Evolutionary conservation across 2,113 vertebrate genomes (phyloP), one percentile per base, ranked within the genome.

Genomic region (Lipophrys pholis): DNA sequence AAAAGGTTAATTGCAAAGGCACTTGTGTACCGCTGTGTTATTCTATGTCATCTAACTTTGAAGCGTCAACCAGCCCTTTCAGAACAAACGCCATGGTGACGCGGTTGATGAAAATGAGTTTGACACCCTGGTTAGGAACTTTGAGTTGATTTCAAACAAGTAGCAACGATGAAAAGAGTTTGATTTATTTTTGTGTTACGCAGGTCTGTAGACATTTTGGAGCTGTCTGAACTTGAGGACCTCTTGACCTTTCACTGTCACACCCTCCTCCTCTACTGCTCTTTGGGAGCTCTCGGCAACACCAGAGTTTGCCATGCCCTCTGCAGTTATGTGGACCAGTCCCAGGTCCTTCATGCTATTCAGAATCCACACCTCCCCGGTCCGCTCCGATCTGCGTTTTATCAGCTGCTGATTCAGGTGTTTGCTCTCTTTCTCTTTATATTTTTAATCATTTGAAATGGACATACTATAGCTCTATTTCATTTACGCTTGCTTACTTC

Each of bases 301-400:
- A 95, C 95, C 49, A 91, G 95, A 17, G 95, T 97, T 80, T 96
- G 95, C 5, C 96, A 98, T 1, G 95, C 95, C 8, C 90, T 99
- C 76, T 98, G 97, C 85, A 99, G 97, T 90, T 95, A 99, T 0
- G 93, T 99, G 72, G 97, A 99, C 63, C 96, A 97, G 69, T 94
- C 95, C 3, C 97, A 99, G 88, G 84, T 98, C 42, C 92, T 99
- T 43, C 94, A 96, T 39, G 95, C 95, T 45, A 95, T 98, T 72
- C 94, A 97, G 91, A 95, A 93, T 75, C 95, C 96, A 72, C 90
- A 94, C 76, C 95, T 99, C 85, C 95, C 95, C 0, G 97, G 97
- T 2, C 89, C 90, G 6, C 90, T 99, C 21, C 95, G 97, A 11
- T 81, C 94, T 0, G 95, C 94, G 36, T 98, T 96, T 89, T 98